phyloP scores from a whole-genome alignment of 2,113 vertebrate species.

The Cyrtonyx montezumae region DNA sequence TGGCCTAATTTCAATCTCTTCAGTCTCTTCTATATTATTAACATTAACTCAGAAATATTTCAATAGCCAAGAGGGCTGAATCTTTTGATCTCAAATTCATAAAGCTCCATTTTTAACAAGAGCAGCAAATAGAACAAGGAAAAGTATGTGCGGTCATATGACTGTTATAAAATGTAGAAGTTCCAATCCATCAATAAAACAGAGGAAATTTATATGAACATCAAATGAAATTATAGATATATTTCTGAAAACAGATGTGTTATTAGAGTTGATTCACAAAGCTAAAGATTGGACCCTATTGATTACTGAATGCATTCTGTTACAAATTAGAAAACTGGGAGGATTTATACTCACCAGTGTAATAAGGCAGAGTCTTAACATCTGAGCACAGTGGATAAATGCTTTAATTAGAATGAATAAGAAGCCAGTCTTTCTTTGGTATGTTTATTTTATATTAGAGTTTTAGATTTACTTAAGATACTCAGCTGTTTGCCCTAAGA shows the following conservation, averaged over 20 bases:
- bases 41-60: not conserved
- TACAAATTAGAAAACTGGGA: not conserved
- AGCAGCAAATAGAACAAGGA: not conserved
- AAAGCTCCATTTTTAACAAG: not conserved
- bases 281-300: not conserved
- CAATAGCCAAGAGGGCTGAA: not conserved
- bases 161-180: not conserved
- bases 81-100: not conserved
- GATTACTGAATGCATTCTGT: not conserved
- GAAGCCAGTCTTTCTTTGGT: not conserved
- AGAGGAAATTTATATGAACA: not conserved
- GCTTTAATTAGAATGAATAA: constrained; percentile 27
- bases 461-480: not conserved
- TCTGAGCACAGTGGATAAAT: not conserved
- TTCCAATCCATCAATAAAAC: not conserved
- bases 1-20: not conserved
- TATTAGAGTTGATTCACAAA: not conserved
- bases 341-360: not conserved
- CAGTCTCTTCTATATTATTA: not conserved
- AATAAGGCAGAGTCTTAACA: not conserved
- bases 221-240: not conserved
- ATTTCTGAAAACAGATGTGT: not conserved
- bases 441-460: not conserved
- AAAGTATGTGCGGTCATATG: not conserved
- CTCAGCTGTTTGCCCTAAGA: not conserved